Evolutionary conservation across 2,888 invertebrate species (phyloP).

Genomic region (Caenorhabditis plicata): DNA sequence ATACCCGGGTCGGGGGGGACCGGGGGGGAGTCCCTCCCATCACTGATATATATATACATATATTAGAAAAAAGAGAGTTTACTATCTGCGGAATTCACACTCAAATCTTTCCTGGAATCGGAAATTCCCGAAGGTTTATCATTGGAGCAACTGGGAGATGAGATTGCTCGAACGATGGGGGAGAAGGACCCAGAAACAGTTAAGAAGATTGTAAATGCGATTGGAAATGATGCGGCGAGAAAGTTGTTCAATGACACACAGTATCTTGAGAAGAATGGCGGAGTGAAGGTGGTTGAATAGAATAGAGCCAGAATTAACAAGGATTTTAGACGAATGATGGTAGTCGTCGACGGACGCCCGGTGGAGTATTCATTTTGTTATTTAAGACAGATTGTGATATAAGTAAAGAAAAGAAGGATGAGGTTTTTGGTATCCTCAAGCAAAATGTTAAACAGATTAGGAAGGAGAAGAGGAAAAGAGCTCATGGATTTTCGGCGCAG

Average conservation of each 20-base stretch:
- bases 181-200: slow-evolving; percentile 47
- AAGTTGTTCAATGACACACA: slow-evolving; percentile 54
- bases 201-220: slow-evolving; percentile 40
- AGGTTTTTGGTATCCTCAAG: slow-evolving; percentile 24
- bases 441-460: too few relatives aligned
- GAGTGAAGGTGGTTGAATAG: slow-evolving; percentile 42
- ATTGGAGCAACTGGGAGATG: slow-evolving; percentile 31
- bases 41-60: too few relatives aligned
- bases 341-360: slow-evolving; percentile 56
- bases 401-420: slow-evolving; percentile 24
- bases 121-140: slow-evolving; percentile 19
- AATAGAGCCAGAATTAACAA: neutral
- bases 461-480: too few relatives aligned
- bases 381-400: slow-evolving; percentile 44
- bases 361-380: slow-evolving; percentile 60
- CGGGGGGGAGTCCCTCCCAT: too few relatives aligned
- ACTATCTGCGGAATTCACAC: slow-evolving; percentile 21
- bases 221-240: slow-evolving; percentile 41
- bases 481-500: too few relatives aligned
- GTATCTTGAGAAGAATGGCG: slow-evolving; percentile 53
- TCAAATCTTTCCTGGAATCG: slow-evolving; percentile 27
- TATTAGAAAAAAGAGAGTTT: too few relatives aligned
- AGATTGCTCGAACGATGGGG: slow-evolving; percentile 38
- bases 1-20: too few relatives aligned
- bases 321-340: slow-evolving; percentile 37